Evolutionary conservation across 2,113 vertebrate species (phyloP).

Genomic region (Asarcornis scutulata): DNA sequence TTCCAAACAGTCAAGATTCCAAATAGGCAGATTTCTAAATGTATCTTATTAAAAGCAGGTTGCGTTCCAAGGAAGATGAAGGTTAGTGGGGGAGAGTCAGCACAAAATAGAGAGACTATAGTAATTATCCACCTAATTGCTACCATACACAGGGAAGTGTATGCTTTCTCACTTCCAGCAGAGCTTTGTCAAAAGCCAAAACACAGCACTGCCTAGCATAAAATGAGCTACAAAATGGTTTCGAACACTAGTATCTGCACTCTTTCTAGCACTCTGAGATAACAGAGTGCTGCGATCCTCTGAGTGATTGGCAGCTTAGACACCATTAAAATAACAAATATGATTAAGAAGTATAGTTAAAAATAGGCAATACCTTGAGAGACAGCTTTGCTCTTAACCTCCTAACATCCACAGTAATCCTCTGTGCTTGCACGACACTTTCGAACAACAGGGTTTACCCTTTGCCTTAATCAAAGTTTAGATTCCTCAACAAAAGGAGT

Average conservation of each 20-base stretch:
- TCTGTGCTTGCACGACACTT: not conserved
- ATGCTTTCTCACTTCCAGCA: not conserved
- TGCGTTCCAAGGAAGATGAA: not conserved
- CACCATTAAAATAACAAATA: not conserved
- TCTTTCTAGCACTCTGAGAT: not conserved
- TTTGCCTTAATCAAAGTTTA: not conserved
- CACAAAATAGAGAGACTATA: not conserved
- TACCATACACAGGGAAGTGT: not conserved
- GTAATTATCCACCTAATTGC: slow-evolving; percentile 28
- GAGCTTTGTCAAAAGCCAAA: slow-evolving; percentile 2
- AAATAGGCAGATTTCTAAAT: not conserved
- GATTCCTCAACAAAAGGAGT: not conserved
- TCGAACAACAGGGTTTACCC: not conserved
- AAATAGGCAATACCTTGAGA: not conserved
- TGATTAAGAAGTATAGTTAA: not conserved
- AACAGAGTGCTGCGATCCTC: not conserved
- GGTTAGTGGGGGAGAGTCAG: not conserved
- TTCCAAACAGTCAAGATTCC: not conserved
- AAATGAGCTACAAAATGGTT: not conserved
- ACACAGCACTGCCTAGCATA: not conserved
- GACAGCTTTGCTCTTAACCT: not conserved
- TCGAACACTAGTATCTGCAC: not conserved
- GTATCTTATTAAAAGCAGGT: not conserved
- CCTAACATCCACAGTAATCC: not conserved
- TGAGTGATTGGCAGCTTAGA: not conserved